Evolutionary conservation across 2,888 invertebrate genomes (phyloP), one percentile per base, ranked within the genome.

Genomic region (Beris morrisii): DNA sequence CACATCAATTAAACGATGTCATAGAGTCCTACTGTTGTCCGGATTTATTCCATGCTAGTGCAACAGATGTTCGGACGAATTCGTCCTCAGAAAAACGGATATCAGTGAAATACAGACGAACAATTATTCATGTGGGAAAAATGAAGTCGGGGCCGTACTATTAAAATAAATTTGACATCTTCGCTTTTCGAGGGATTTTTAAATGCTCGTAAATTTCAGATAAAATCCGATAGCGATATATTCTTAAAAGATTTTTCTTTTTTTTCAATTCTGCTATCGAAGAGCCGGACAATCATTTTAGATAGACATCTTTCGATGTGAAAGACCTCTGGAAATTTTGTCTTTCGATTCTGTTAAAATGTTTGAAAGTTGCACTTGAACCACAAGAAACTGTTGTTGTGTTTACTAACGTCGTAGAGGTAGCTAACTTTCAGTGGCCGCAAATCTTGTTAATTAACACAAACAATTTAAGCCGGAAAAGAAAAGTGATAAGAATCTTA

Each of bases 1-100:
- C 65, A 68, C 68, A 68, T 68, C 68, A 68, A 68, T 68, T 68
- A 68, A 65, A 68, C 43, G 44, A 53, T 65, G 67, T 67, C 67
- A 65, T 43, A 50, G 50, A 32, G 59, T 64, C 59, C 64, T 55
- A 53, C 59, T 65, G 59, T 43, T 48, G 55, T 48, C 59, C 22
- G 44, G 50, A 58, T 38, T 57, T 59, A n/a, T 61, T 46, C 55
- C 22, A 15, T 5, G 22, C 5, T 50, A 52, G 61, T 61, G 50
- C 61, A 61, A 61, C 61, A 61, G 61, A 61, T 61, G 61, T 61
- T 38, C 38, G 38, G 9, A 12, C 43, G 32, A 22, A 50, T 22
- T 61, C 52, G 50, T 61, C 52, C 50, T 22, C 7, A 38, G 38
- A 38, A 38, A 30, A 61, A 43, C n/a, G 43, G 22, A 31, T 32